phyloP scores from a whole-genome alignment of 1,140 invertebrate species.

The Batillaria attramentaria region DNA sequence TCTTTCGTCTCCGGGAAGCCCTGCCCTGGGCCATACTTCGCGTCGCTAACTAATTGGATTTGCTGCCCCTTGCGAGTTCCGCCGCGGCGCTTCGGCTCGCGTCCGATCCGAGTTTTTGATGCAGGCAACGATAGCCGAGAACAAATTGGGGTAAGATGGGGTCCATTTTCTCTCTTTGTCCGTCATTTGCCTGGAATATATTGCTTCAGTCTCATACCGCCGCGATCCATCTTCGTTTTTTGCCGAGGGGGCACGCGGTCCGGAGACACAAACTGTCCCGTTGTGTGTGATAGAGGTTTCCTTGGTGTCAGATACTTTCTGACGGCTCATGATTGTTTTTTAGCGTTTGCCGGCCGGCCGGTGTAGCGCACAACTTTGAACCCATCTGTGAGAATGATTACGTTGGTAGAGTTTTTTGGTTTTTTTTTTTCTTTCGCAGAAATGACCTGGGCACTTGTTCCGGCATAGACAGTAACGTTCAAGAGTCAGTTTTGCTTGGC shows the following conservation, averaged over 20 bases:
- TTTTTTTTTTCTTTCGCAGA: too few species aligned
- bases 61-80: constrained; percentile 30
- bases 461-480: too few species aligned
- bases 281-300: constrained; percentile 23
- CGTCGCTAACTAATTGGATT: constrained; percentile 31
- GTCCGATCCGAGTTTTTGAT: constrained; percentile 19
- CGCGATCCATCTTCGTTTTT: constrained; percentile 25
- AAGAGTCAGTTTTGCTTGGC: too few species aligned
- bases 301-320: constrained; percentile 27
- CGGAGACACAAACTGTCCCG: background rate
- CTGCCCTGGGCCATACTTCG: constrained; percentile 24
- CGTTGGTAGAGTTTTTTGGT: too few species aligned
- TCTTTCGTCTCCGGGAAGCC: background rate
- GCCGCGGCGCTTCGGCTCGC: constrained; percentile 7
- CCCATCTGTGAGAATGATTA: too few species aligned
- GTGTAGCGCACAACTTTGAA: too few species aligned
- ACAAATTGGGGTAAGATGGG: constrained; percentile 36
- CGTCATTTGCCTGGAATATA: constrained; percentile 28
- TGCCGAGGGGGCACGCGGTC: background rate
- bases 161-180: constrained; percentile 25
- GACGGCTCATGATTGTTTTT: constrained; percentile 25
- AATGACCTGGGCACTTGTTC: too few species aligned
- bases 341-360: too few species aligned
- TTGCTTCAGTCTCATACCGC: constrained; percentile 21
- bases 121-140: constrained; percentile 31